Base-by-base conservation (phyloP, 2,797 vertebrate species). In the Poecilia picta region DNA sequence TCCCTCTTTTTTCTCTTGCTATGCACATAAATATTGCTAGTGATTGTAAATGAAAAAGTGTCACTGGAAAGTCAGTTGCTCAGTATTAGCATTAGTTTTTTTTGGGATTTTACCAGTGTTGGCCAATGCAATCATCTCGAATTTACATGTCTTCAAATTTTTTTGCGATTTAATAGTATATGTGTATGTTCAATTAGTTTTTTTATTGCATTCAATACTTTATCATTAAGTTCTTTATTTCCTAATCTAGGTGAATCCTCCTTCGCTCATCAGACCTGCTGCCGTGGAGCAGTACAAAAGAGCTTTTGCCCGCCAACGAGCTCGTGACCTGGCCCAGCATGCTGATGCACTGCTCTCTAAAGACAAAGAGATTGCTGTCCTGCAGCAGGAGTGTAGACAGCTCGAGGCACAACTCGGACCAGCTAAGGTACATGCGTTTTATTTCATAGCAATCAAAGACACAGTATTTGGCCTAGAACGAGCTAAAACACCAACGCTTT, bases 331-430 rank as follows among this genome's bases (percentile, higher is more conserved):
- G 75, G 97, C 97, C 31, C 97, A 97, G 78, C 98, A 99, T n/a
- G 98, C 98, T 33, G 97, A 97, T 73, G 95, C 94, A 2, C 96
- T 99, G 79, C 95, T 99, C 89, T 96, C 93, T 1, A 99, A 99
- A 90, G 98, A 99, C 93, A 99, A 99, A 89, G 97, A 99, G 94
- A 99, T 99, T 0, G 96, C 97, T 71, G 94, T 96, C 76, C 91
- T 99, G 79, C 97, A 98, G 90, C 94, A 95, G 83, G 96, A 98
- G 84, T 98, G 97, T 88, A 91, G 96, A 81, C 96, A 97, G 81
- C 95, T 99, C 80, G 97, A 98, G 87, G 95, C 96, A 51, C 96
- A 94, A 51, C 94, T 97, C 43, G 93, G 93, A 10, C 89, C 94
- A 77, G 91, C 95, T 13, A 98, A 97, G 97, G 98, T 99, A 96